Conservation (phyloP, 2,113 vertebrate genomes). For the Myrmecophaga tridactyla region DNA sequence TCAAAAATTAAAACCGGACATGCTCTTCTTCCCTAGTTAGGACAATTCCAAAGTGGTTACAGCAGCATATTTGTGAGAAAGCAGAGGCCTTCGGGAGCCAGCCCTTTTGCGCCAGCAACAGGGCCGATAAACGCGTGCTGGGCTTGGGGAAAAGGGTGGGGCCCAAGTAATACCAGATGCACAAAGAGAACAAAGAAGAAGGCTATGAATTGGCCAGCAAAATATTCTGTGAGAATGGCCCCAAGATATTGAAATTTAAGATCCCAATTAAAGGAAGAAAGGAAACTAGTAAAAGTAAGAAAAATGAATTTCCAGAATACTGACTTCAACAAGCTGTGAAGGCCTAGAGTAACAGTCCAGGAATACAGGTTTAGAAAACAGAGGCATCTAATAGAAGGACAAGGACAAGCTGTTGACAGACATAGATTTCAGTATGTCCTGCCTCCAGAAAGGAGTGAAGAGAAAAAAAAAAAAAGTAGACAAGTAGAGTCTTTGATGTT, state of each 20-base stretch:
- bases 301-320: slow-evolving; percentile 52
- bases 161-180: not conserved
- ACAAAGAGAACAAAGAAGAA: slow-evolving; percentile 33
- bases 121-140: not conserved
- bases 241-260: slow-evolving; percentile 50
- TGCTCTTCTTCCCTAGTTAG: slow-evolving; percentile 75
- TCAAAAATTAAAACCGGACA: slow-evolving; percentile 65
- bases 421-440: not conserved
- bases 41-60: slow-evolving; percentile 64
- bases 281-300: slow-evolving; percentile 50
- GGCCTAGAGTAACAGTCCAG: not conserved
- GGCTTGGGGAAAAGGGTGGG: slow-evolving; percentile 42
- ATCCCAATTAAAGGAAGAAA: slow-evolving; percentile 44
- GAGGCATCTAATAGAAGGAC: not conserved
- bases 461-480: not conserved
- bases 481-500: not conserved
- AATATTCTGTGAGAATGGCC: slow-evolving; percentile 14
- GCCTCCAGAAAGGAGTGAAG: not conserved
- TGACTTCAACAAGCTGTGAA: not conserved
- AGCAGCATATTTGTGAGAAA: slow-evolving; percentile 5
- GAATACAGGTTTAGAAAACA: not conserved
- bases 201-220: not conserved
- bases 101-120: not conserved
- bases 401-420: not conserved
- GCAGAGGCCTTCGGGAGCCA: slow-evolving; percentile 50